Conservation (phyloP, 2,113 vertebrate genomes). For the Phycodurus eques region DNA sequence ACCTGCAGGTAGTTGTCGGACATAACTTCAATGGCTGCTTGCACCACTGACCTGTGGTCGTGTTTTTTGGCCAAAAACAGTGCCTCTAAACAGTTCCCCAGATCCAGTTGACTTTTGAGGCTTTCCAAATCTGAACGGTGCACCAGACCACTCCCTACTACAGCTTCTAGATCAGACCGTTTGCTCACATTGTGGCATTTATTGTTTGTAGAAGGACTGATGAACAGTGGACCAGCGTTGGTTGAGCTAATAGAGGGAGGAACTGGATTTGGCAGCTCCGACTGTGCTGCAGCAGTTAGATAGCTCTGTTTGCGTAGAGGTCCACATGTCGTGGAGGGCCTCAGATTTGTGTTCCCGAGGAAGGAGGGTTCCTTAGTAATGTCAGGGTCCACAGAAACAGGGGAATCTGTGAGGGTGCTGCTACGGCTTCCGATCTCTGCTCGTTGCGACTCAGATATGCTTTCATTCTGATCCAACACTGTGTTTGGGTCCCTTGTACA, state of each 20-base stretch:
- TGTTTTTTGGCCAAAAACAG: conserved; percentile 79
- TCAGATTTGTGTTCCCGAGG: conserved; percentile 20
- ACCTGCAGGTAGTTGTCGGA: conserved; percentile 90
- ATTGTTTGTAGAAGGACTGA: conserved; percentile 25
- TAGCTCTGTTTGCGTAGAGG: conserved; percentile 76
- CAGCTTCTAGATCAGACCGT: conserved; percentile 38
- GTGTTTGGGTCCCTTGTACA: conserved; percentile 51
- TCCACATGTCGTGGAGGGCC: conserved; percentile 33
- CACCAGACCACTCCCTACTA: conserved; percentile 57
- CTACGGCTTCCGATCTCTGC: conserved; percentile 29
- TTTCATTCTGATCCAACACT: conserved; percentile 30
- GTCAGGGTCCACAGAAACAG: conserved; percentile 52
- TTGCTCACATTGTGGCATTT: background rate
- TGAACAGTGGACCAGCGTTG: conserved; percentile 3
- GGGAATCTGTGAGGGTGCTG: conserved; percentile 35
- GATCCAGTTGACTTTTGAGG: conserved; percentile 70
- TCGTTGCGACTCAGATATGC: conserved; percentile 33
- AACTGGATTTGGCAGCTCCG: conserved; percentile 47
- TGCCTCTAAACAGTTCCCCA: conserved; percentile 85
- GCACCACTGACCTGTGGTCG: conserved; percentile 62
- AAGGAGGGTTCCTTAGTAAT: conserved; percentile 32
- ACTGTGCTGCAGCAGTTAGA: conserved; percentile 69
- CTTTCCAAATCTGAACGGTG: conserved; percentile 59
- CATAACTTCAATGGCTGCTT: conserved; percentile 83
- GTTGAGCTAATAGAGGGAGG: background rate